Conservation (phyloP, 2,797 vertebrate genomes). For the Tamandua tetradactyla region DNA sequence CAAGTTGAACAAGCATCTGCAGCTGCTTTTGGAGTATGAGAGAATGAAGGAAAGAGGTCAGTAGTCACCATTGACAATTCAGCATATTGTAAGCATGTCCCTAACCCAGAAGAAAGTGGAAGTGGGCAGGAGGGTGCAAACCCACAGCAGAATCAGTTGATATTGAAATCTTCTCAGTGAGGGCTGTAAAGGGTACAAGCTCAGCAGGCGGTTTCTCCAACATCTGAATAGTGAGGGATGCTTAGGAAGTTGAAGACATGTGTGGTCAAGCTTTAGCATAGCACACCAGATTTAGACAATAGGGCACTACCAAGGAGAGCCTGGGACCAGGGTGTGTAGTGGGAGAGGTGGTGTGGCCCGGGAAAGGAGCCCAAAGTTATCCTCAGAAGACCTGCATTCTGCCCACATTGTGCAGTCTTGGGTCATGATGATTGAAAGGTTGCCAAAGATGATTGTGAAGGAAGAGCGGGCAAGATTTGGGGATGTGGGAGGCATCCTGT, state of each 20-base stretch:
- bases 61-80: neutral
- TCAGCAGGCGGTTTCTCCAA: fast-evolving
- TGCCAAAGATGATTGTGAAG: neutral
- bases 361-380: neutral
- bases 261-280: neutral
- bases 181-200: neutral
- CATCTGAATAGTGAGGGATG: fast-evolving
- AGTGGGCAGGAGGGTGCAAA: fast-evolving
- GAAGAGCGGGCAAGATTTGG: neutral
- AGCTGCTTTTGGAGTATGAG: neutral
- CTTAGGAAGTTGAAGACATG: neutral
- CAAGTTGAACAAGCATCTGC: neutral
- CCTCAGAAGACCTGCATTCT: neutral
- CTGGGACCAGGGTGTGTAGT: neutral
- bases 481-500: neutral
- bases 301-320: neutral
- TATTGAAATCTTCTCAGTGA: fast-evolving
- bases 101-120: fast-evolving
- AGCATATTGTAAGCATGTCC: fast-evolving
- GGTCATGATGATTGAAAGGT: neutral
- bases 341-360: neutral
- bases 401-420: neutral
- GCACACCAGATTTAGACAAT: neutral
- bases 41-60: neutral
- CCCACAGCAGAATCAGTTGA: fast-evolving